These are phyloP conservation scores for Sussaba pulchella DNA, from an alignment of 2,888 invertebrate species.

Conservation along the genomic window DNA sequence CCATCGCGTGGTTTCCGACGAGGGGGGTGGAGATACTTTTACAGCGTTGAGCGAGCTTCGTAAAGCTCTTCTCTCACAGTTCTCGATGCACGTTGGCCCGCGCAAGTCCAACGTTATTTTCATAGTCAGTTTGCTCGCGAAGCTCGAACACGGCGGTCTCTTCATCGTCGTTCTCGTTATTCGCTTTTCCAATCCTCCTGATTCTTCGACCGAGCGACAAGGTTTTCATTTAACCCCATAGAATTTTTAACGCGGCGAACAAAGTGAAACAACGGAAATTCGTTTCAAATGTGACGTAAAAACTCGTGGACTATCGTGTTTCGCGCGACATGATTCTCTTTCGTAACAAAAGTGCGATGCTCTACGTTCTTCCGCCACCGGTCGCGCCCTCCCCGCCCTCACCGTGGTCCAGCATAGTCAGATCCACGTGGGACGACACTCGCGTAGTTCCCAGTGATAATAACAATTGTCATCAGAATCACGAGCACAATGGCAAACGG, in stretches of 20 bases:
- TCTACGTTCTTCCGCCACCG: conserved; percentile 85
- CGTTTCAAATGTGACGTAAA: conserved; percentile 42
- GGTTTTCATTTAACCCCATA: background rate
- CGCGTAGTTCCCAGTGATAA: conserved; percentile 50
- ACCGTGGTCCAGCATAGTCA: conserved; percentile 85
- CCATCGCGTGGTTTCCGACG: background rate
- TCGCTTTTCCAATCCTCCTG: background rate
- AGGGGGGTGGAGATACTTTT: conserved; percentile 11
- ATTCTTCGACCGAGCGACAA: conserved; percentile 9
- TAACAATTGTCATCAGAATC: conserved; percentile 44
- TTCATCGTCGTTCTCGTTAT: background rate
- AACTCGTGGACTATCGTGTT: conserved; percentile 10
- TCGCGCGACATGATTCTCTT: conserved; percentile 74
- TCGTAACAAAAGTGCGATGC: conserved; percentile 81
- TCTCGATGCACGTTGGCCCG: conserved; percentile 30
- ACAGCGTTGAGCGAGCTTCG: conserved; percentile 38
- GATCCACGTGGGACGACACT: conserved; percentile 71
- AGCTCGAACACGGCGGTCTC: conserved; percentile 39
- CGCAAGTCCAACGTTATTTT: conserved; percentile 57
- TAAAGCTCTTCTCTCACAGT: conserved; percentile 43
- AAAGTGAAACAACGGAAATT: background rate
- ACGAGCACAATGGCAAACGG: conserved; percentile 48
- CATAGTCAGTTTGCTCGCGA: conserved; percentile 60
- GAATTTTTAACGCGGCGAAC: too few species aligned
- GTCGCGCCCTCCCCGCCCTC: conserved; percentile 85